Percentiles rank a stretch among this genome's conserved stretches.
Conservation (phyloP, 2,888 invertebrate species). For the Archips xylosteana region DNA sequence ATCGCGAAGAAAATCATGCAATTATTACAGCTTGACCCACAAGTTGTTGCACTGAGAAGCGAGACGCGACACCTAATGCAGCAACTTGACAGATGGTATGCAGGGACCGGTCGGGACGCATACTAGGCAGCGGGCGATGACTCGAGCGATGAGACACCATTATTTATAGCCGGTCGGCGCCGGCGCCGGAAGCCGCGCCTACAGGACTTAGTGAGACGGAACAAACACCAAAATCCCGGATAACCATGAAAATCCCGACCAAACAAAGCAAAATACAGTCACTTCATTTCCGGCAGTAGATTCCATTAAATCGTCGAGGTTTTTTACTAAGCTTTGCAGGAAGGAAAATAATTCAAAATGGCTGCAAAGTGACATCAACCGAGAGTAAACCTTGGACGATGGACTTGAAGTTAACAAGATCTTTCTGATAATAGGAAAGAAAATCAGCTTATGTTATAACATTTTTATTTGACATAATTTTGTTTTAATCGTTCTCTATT, state of each 20-base stretch:
- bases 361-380: conserved; percentile 16
- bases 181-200: conserved; percentile 80
- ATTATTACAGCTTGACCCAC: not conserved
- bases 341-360: conserved; percentile 25
- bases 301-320: not conserved
- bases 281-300: not conserved
- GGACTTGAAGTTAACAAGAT: conserved; percentile 13
- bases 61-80: conserved; percentile 45
- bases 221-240: conserved; percentile 52
- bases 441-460: not conserved
- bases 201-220: conserved; percentile 71
- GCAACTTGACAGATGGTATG: conserved; percentile 68
- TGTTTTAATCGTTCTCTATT: not conserved
- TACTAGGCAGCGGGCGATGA: conserved; percentile 75
- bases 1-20: not conserved
- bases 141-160: conserved; percentile 80
- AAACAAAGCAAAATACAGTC: not conserved
- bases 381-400: conserved; percentile 15
- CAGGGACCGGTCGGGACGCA: conserved; percentile 66
- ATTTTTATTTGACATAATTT: conserved; percentile 3
- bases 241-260: not conserved
- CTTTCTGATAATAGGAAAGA: not conserved
- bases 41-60: conserved; percentile 23
- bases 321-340: conserved; percentile 12
- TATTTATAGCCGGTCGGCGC: conserved; percentile 80